phyloP scores from a whole-genome alignment of 2,888 invertebrate species.

The Torymus auratus region DNA sequence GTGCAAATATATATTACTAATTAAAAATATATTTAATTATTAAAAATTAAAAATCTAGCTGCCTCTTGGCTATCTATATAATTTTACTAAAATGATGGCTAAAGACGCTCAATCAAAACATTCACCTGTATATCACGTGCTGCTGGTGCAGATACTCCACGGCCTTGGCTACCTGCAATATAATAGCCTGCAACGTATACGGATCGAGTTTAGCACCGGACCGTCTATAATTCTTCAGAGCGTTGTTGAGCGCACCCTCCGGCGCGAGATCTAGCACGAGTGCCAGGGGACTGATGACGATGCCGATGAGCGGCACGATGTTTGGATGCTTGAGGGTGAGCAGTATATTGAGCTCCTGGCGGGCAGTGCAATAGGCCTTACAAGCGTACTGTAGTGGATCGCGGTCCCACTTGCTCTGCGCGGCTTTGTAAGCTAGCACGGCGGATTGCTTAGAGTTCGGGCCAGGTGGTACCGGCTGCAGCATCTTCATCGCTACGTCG shows the following conservation, averaged over 20 bases:
- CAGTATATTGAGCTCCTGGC: conserved; percentile 95
- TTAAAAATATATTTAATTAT: no score
- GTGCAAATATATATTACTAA: no score
- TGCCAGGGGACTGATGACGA: conserved; percentile 92
- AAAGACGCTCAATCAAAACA: background rate
- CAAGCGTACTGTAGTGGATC: conserved; percentile 95
- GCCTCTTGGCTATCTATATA: no score
- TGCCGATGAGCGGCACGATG: conserved; percentile 94
- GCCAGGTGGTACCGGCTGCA: conserved; percentile 95
- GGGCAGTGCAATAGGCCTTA: conserved; percentile 96
- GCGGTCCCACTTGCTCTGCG: conserved; percentile 93
- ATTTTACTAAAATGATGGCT: background rate
- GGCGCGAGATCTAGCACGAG: conserved; percentile 94
- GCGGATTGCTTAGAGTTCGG: conserved; percentile 83
- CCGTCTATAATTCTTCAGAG: conserved; percentile 89
- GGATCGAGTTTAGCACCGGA: conserved; percentile 90
- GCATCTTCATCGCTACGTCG: conserved; percentile 95
- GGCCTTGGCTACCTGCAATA: conserved; percentile 94
- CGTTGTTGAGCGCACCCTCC: conserved; percentile 91
- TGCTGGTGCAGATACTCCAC: conserved; percentile 96
- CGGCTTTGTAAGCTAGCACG: conserved; percentile 80
- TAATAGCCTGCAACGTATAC: conserved; percentile 89
- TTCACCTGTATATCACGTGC: conserved; percentile 89
- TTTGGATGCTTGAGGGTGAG: conserved; percentile 91
- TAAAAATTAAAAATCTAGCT: no score